Percentiles rank a stretch among this genome's conserved stretches.
Evolutionary conservation across 2,797 vertebrate species (phyloP).

Genomic region (Malurus leucopterus): DNA sequence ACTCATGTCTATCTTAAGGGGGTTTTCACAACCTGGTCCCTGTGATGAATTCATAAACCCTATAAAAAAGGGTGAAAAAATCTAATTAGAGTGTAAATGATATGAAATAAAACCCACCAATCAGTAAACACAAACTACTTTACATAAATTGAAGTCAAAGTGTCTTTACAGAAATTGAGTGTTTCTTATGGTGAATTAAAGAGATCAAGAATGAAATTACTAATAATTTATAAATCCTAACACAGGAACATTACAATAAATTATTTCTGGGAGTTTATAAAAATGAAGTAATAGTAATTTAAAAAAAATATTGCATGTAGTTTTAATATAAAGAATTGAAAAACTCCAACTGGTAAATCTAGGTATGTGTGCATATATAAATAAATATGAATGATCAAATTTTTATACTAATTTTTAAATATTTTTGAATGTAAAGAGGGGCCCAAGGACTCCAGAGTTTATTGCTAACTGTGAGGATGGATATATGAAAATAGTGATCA

Average conservation of each 20-base stretch:
- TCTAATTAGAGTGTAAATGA: background rate
- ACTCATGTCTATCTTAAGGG: background rate
- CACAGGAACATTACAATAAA: background rate
- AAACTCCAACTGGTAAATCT: rapidly evolving
- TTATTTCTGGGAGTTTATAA: background rate
- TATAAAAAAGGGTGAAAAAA: background rate
- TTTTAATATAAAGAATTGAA: background rate
- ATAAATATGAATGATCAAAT: background rate
- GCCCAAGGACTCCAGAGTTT: background rate
- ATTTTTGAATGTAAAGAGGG: background rate
- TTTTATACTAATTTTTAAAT: background rate
- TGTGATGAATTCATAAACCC: background rate
- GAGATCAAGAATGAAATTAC: background rate
- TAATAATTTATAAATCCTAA: background rate
- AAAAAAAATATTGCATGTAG: background rate
- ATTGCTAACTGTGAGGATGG: background rate
- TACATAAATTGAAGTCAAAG: background rate
- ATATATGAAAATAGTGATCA: background rate
- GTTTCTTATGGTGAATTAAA: background rate
- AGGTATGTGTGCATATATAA: background rate
- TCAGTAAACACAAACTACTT: background rate
- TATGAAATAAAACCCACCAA: background rate
- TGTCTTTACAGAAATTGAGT: background rate
- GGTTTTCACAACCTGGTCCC: background rate
- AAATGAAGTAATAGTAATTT: background rate